phyloP scores from a whole-genome alignment of 2,888 invertebrate species.

The Drosophila monieri region DNA sequence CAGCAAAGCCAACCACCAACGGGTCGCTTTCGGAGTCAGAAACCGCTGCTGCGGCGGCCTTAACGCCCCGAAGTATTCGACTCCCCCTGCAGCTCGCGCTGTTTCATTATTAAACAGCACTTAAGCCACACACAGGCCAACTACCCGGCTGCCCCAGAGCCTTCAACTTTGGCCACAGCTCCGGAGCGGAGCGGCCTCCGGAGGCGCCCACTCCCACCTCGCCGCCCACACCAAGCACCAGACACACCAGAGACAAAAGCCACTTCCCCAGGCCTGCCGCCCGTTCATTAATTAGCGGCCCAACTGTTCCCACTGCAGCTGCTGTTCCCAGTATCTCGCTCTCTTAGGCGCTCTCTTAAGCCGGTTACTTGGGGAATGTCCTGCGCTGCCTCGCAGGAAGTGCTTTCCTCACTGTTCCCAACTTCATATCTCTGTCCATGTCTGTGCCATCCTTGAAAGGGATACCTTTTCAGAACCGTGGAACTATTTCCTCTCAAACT shows the following conservation, averaged over 20 bases:
- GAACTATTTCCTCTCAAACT: no score
- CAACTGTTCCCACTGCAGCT: not conserved
- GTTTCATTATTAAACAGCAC: conserved; percentile 49
- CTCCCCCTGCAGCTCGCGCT: not conserved
- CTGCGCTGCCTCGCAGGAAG: no score
- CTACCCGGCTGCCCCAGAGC: conserved; percentile 16
- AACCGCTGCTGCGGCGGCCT: not conserved
- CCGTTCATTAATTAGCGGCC: conserved; percentile 24
- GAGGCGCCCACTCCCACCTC: not conserved
- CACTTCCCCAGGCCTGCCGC: conserved; percentile 19
- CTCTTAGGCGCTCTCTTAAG: conserved; percentile 51
- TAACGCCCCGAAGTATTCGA: not conserved
- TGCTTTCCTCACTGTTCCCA: no score
- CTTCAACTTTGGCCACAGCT: conserved; percentile 17
- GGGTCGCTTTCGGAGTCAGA: conserved; percentile 1
- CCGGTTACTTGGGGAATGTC: not conserved
- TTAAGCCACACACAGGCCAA: conserved; percentile 34
- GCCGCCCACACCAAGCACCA: conserved; percentile 4
- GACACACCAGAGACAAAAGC: conserved; percentile 20
- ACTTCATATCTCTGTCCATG: no score
- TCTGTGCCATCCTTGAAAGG: no score
- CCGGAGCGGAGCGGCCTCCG: not conserved
- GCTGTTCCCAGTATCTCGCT: conserved; percentile 51
- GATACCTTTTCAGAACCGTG: no score
- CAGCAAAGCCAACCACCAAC: not conserved